phyloP scores from a whole-genome alignment of 2,113 vertebrate genomes.

The Tragelaphus scriptus region DNA sequence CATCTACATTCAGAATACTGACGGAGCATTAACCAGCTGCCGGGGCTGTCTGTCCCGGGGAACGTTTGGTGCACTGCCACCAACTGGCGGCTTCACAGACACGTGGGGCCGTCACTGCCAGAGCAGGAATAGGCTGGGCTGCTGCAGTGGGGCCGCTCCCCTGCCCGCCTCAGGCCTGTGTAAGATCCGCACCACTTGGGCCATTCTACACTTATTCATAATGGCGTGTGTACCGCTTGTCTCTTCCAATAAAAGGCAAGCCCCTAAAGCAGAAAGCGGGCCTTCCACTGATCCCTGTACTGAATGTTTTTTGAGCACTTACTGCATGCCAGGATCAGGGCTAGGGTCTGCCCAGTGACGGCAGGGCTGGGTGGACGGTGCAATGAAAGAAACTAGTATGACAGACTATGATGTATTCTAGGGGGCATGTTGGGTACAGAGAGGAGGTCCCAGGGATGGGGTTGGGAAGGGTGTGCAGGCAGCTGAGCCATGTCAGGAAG shows the following conservation, averaged over 20 bases:
- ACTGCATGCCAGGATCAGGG: not conserved
- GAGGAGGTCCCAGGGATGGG: accelerated
- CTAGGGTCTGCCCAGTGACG: not conserved
- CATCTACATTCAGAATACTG: not conserved
- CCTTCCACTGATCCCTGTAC: not conserved
- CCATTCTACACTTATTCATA: not conserved
- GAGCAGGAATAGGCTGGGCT: no score
- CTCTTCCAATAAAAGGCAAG: not conserved
- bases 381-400: accelerated
- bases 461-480: not conserved
- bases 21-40: not conserved
- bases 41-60: accelerated
- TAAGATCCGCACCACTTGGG: not conserved
- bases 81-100: not conserved
- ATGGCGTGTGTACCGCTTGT: not conserved
- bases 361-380: not conserved
- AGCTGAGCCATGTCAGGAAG: accelerated
- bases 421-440: not conserved
- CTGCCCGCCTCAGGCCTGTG: accelerated
- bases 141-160: accelerated
- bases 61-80: not conserved
- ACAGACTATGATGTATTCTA: accelerated
- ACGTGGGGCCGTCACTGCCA: accelerated
- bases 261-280: not conserved
- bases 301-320: not conserved